Evolutionary conservation across 92 coral and sea anemone species (phyloP), one percentile per base, ranked within the genome.

Genomic region (Epizoanthus illoricatus): DNA sequence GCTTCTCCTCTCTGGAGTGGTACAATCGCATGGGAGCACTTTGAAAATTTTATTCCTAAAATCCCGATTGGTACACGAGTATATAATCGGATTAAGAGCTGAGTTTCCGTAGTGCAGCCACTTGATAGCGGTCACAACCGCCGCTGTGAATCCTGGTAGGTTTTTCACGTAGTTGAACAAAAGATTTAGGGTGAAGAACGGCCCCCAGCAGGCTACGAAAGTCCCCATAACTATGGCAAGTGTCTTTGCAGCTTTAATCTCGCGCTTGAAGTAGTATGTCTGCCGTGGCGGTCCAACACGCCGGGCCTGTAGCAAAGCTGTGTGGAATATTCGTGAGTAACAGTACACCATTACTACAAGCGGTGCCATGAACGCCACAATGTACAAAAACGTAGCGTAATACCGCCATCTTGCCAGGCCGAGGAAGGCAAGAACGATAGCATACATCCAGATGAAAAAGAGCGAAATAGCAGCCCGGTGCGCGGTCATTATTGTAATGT

Each of bases 181-280:
- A n/a, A 93, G 74, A 79, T 93, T 93, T 19, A 86, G 56, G 54
- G 92, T 82, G 72, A 93, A 93, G 71, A 93, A 93, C 43, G 97
- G 97, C 8, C 92, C 90, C 97, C 97, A 93, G 20, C 97, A 91
- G 5, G 76, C 89, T 21, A 92, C 89, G 63, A 92, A 92, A 13
- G 89, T 75, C 11, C 97, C 97, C 97, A 92, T 92, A 5, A 92
- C 97, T 18, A 92, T 83, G 5, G 94, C 97, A 17, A 92, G 85
- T 3, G 97, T 92, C 60, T 90, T 90, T n/a, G 97, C 90, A 15
- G 97, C 94, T 79, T 91, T 93, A 17, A 90, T 85, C 82, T 93
- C 97, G 4, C 92, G 89, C 80, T 86, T 93, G 85, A 90, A 93
- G 84, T 86, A 91, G 28, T 87, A 93, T 0, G 89, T 88, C 55